Evolutionary conservation across 2,888 invertebrate genomes (phyloP).

Genomic region (Drosophila diplacantha): DNA sequence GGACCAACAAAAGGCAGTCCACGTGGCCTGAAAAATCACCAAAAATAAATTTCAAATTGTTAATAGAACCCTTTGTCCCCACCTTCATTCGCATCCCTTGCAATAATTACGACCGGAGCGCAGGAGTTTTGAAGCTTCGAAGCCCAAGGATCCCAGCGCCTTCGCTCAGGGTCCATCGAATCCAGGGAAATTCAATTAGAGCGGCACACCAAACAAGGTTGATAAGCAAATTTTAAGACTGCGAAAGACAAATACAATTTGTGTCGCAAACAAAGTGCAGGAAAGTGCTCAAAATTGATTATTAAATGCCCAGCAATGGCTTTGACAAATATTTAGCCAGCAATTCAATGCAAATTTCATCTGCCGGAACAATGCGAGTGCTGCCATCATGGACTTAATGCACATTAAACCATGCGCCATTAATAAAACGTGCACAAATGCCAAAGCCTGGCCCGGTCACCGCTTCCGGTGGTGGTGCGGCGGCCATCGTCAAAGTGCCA

Average conservation of each 20-base stretch:
- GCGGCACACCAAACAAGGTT: slow-evolving; percentile 26
- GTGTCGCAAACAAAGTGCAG: slow-evolving; percentile 39
- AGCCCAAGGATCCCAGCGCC: neutral
- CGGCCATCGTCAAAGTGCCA: slow-evolving; percentile 39
- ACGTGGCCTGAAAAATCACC: slow-evolving; percentile 26
- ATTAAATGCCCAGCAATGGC: slow-evolving; percentile 35
- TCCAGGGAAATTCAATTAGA: slow-evolving; percentile 36
- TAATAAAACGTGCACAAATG: slow-evolving; percentile 67
- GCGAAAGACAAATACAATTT: slow-evolving; percentile 38
- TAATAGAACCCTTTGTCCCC: slow-evolving; percentile 38
- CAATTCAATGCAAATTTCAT: slow-evolving; percentile 44
- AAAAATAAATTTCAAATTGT: slow-evolving; percentile 46
- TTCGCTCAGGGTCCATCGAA: neutral
- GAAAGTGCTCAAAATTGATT: slow-evolving; percentile 37
- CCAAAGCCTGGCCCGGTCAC: slow-evolving; percentile 50
- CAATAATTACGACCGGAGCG: slow-evolving; percentile 25
- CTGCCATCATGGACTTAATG: slow-evolving; percentile 43
- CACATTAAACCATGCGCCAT: slow-evolving; percentile 55
- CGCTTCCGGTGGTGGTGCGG: neutral
- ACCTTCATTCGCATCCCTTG: neutral
- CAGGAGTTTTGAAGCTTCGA: neutral
- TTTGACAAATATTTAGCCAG: slow-evolving; percentile 39
- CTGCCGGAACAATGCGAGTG: slow-evolving; percentile 31
- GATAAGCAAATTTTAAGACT: slow-evolving; percentile 35
- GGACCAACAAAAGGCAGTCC: slow-evolving; percentile 37